These are phyloP conservation scores for Stramonita haemastoma DNA, from an alignment of 2,888 invertebrate genomes.

Conservation along the genomic window DNA sequence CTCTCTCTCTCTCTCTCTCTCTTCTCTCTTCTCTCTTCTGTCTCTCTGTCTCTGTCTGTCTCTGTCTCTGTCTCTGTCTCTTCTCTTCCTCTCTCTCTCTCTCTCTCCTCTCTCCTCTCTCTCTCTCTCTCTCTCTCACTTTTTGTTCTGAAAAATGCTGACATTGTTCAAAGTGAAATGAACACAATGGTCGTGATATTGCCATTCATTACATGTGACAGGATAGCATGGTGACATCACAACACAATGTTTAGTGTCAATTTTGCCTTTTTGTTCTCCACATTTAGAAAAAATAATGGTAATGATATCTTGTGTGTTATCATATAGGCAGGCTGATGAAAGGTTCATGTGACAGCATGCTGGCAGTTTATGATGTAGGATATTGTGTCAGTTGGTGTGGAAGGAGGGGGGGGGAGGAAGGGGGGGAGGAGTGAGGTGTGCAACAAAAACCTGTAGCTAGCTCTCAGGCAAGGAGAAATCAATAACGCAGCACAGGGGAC, in stretches of 20 bases:
- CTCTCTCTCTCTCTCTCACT: neutral
- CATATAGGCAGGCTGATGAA: neutral
- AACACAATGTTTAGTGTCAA: no score
- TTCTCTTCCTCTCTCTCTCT: neutral
- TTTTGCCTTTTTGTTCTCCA: neutral
- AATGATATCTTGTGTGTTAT: neutral
- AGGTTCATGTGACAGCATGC: neutral
- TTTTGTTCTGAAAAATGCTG: no score
- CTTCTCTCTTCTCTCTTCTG: neutral
- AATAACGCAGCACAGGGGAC: neutral
- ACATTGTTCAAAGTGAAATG: no score
- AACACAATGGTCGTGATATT: no score
- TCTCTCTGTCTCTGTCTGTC: neutral
- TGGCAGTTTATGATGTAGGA: neutral
- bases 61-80: neutral
- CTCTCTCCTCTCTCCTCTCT: neutral
- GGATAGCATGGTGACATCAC: no score
- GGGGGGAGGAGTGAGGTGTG: neutral
- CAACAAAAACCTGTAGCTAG: slow-evolving; percentile 17
- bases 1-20: neutral
- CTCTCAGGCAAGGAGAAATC: slow-evolving; percentile 13
- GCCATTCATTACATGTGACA: no score
- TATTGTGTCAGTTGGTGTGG: neutral
- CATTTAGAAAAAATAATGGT: no score
- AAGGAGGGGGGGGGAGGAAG: neutral